A percentile compares a stretch with the other conserved stretches of the same genome.
phyloP scores from a whole-genome alignment of 2,797 vertebrate genomes.

The Lemur catta region DNA sequence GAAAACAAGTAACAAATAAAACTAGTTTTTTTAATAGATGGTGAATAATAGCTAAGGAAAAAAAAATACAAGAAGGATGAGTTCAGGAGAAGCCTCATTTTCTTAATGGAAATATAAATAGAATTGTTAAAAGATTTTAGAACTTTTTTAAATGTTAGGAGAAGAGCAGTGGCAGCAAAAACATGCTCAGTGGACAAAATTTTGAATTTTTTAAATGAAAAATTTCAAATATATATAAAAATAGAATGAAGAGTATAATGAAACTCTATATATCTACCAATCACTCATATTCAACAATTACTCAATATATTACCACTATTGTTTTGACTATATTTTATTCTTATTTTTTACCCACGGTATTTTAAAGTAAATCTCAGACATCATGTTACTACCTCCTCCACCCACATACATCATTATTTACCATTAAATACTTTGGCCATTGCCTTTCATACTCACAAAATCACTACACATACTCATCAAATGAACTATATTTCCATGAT shows the following conservation, averaged over 20 bases:
- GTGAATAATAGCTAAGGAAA: background rate
- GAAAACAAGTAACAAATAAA: background rate
- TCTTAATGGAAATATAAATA: background rate
- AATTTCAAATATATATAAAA: background rate
- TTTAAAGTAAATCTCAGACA: constrained; percentile 7
- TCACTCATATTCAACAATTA: background rate
- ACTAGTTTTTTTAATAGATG: background rate
- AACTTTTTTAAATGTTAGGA: background rate
- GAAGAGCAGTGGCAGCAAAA: background rate
- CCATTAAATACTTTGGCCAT: background rate
- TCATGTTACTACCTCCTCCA: background rate
- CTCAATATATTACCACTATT: background rate
- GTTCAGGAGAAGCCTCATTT: background rate
- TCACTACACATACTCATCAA: background rate
- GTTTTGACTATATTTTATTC: background rate
- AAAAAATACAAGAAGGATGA: background rate
- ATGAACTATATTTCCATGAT: background rate
- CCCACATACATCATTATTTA: background rate
- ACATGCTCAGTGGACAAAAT: background rate
- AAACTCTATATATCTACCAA: background rate
- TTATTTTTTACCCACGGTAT: background rate
- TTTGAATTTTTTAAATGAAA: background rate
- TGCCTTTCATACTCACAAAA: background rate
- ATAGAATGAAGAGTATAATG: background rate
- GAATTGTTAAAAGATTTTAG: background rate